Conservation (phyloP, 23 tunicate species). For the Corella eumyota region DNA sequence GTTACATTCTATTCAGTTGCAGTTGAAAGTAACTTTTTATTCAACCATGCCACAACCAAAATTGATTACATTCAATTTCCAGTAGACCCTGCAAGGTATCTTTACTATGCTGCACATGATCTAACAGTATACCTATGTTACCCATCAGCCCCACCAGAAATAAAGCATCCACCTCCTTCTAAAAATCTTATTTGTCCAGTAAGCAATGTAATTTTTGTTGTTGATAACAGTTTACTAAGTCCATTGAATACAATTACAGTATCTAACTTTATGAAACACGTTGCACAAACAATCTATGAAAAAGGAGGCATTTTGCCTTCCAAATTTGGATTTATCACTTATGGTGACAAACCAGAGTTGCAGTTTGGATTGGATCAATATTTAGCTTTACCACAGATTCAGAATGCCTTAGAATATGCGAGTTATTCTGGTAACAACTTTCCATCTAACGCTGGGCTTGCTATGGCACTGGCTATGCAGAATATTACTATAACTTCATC, state of each 20-base stretch:
- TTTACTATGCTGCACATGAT: background rate
- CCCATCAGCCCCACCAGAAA: background rate
- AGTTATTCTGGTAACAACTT: slow-evolving; percentile 7
- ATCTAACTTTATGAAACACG: slow-evolving; percentile 7
- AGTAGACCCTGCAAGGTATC: slow-evolving; percentile 1
- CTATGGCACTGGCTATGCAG: slow-evolving; percentile 14
- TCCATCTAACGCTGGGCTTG: slow-evolving; percentile 41
- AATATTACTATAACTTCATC: background rate
- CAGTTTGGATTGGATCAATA: slow-evolving; percentile 4
- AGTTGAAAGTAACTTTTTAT: slow-evolving; percentile 9
- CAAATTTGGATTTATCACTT: slow-evolving; percentile 24
- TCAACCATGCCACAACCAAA: background rate
- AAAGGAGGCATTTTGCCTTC: background rate
- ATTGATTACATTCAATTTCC: slow-evolving; percentile 8
- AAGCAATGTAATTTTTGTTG: slow-evolving; percentile 9
- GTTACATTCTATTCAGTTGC: background rate
- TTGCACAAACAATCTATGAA: background rate
- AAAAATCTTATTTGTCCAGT: slow-evolving; percentile 9
- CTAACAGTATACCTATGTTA: background rate
- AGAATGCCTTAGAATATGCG: background rate
- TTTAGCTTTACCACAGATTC: background rate
- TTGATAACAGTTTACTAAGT: slow-evolving; percentile 6
- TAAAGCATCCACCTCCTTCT: slow-evolving; percentile 6
- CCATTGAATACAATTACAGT: background rate
- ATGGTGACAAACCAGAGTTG: slow-evolving; percentile 15